Evolutionary conservation across 2,888 invertebrate genomes (phyloP).

Genomic region (Caenorhabditis virilis): DNA sequence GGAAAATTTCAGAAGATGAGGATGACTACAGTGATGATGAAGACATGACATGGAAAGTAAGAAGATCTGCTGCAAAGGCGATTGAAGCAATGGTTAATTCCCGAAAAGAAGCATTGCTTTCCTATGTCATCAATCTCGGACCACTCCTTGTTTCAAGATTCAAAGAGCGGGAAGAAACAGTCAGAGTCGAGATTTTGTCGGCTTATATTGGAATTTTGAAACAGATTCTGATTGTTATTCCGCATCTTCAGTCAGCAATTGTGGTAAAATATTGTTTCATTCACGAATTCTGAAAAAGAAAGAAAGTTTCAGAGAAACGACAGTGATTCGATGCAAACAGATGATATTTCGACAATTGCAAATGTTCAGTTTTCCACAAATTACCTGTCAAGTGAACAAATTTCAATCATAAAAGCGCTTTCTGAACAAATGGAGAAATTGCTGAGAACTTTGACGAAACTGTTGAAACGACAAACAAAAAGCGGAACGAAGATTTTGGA

Average conservation of each 20-base stretch:
- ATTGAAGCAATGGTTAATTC: slow-evolving; percentile 89
- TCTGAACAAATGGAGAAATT: slow-evolving; percentile 8
- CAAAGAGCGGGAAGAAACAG: slow-evolving; percentile 85
- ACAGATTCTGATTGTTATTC: slow-evolving; percentile 79
- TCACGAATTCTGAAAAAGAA: background rate
- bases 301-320: background rate
- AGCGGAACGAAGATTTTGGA: slow-evolving; percentile 89
- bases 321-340: slow-evolving; percentile 20
- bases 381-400: slow-evolving; percentile 16
- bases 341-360: slow-evolving; percentile 23
- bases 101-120: slow-evolving; percentile 85
- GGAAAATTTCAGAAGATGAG: slow-evolving; percentile 76
- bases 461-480: slow-evolving; percentile 80
- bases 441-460: slow-evolving; percentile 79
- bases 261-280: too few relatives aligned
- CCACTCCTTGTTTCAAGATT: slow-evolving; percentile 87
- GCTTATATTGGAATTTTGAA: slow-evolving; percentile 90
- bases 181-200: slow-evolving; percentile 87
- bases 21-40: slow-evolving; percentile 96
- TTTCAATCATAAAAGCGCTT: slow-evolving; percentile 21
- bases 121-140: slow-evolving; percentile 86
- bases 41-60: slow-evolving; percentile 91
- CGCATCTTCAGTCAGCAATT: slow-evolving; percentile 23
- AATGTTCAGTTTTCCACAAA: slow-evolving; percentile 13
- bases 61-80: slow-evolving; percentile 95